Evolutionary conservation across 2,888 invertebrate genomes (phyloP), one percentile per base, ranked within the genome.

Genomic region (Deilephila elpenor): DNA sequence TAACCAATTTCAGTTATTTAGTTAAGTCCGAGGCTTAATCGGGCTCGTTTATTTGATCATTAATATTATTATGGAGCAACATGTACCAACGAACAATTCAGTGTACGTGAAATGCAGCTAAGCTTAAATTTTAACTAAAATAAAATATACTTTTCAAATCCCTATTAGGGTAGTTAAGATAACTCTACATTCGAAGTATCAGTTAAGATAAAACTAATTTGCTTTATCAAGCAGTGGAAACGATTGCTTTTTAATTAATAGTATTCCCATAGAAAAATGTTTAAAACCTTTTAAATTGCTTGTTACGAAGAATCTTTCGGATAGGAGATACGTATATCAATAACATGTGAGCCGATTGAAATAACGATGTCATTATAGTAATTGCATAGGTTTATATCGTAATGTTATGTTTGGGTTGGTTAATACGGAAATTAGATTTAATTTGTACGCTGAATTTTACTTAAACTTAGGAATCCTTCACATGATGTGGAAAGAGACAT

Each of bases 61-160:
- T 91, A 90, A 93, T 92, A 91, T 90, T 91, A 90, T 90, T 91
- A 92, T 91, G 90, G 86, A 83, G 79, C 81, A 84, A 89, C 90
- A 88, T 88, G 83, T 84, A 81, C 51, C n/a, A 34, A 64, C 56
- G 34, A 72, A 82, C 76, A 76, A 76, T 72, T 79, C 79, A 79
- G 76, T 82, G 44, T 44, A 44, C 11, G 3, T 20, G 29, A 44
- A 25, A 67, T 67, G 51, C 51, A 51, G 25, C 25, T 14, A 6
- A 67, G 6, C 20, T 64, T 4, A 17, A 29, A 25, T 60, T 60
- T 11, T 4, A 60, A 60, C 25, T 60, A 25, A 4, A 29, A 29
- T 25, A 29, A 61, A 61, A 61, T 4, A 62, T 37, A 44, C 44
- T 14, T 62, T 34, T 11, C 34, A 34, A 62, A 62, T 37, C 14